A percentile compares a stretch with the other conserved stretches of the same genome.
These are phyloP conservation scores for cat (Felis catus) DNA, from an alignment of 2,113 vertebrate genomes.

Conservation along the genomic window DNA sequence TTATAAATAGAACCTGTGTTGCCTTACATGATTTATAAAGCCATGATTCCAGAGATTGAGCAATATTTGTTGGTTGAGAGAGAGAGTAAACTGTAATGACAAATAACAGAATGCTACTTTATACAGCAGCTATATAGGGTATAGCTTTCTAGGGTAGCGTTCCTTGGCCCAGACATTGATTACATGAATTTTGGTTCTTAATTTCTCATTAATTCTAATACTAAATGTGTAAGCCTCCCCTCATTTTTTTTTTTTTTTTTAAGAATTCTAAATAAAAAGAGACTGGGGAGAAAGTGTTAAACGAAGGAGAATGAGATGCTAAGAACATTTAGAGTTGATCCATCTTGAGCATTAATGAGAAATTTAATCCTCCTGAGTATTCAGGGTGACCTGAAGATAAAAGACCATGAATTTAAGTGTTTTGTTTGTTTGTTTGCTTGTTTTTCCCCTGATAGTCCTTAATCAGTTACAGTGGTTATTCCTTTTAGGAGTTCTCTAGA, in stretches of 20 bases:
- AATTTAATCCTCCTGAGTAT: not conserved
- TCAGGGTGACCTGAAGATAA: not conserved
- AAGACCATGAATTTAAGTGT: not conserved
- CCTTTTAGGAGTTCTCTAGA: not conserved
- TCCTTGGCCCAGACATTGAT: not conserved
- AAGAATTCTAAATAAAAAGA: not conserved
- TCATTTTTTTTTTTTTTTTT: not conserved
- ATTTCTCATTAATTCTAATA: constrained; percentile 8
- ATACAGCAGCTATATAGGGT: not conserved
- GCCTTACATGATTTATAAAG: constrained; percentile 32
- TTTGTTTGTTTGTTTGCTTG: no score
- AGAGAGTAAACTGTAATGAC: not conserved
- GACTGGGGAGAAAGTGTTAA: not conserved
- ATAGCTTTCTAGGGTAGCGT: not conserved
- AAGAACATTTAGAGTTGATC: not conserved
- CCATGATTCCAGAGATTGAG: constrained; percentile 15
- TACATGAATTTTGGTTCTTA: not conserved
- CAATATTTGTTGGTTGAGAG: not conserved
- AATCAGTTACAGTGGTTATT: not conserved
- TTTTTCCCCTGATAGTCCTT: not conserved
- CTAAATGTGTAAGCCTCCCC: not conserved
- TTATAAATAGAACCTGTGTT: constrained; percentile 63
- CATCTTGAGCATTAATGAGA: not conserved
- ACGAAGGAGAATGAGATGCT: not conserved
- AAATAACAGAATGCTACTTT: not conserved